These are phyloP conservation scores for Chaetogeoica ovagalla DNA, from an alignment of 2,888 invertebrate species.

Conservation along the genomic window DNA sequence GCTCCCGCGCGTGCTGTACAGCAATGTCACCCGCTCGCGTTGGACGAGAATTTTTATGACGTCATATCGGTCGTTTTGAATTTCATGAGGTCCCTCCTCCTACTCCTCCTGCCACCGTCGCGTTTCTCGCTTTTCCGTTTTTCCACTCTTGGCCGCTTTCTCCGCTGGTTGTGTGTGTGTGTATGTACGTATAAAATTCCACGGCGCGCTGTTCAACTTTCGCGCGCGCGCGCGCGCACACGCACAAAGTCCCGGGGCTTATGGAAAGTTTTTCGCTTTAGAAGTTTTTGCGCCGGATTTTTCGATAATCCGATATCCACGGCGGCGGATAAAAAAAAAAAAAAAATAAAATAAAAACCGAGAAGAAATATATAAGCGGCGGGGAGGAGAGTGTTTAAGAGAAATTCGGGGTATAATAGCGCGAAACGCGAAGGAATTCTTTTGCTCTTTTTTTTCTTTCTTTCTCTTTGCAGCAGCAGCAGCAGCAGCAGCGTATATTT, in stretches of 20 bases:
- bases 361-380: not conserved
- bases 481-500: not conserved
- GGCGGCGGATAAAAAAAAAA: not conserved
- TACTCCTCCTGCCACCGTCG: not conserved
- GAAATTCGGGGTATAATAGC: conserved; percentile 8
- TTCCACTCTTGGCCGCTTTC: conserved; percentile 8
- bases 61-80: conserved; percentile 53
- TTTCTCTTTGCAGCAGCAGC: too few relatives aligned
- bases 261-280: conserved; percentile 49
- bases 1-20: not conserved
- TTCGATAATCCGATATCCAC: conserved; percentile 49
- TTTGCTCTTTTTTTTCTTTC: not conserved
- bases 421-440: conserved; percentile 6
- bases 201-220: conserved; percentile 25
- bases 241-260: conserved; percentile 45
- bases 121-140: not conserved
- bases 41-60: conserved; percentile 49
- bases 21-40: conserved; percentile 9
- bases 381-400: not conserved
- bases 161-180: too few relatives aligned
- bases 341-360: conserved; percentile 1
- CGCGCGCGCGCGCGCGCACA: not conserved
- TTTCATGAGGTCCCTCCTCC: conserved; percentile 36
- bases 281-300: conserved; percentile 50
- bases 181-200: conserved; percentile 19